phyloP scores from a whole-genome alignment of 2,797 vertebrate species.

The Pseudochaenichthys georgianus region DNA sequence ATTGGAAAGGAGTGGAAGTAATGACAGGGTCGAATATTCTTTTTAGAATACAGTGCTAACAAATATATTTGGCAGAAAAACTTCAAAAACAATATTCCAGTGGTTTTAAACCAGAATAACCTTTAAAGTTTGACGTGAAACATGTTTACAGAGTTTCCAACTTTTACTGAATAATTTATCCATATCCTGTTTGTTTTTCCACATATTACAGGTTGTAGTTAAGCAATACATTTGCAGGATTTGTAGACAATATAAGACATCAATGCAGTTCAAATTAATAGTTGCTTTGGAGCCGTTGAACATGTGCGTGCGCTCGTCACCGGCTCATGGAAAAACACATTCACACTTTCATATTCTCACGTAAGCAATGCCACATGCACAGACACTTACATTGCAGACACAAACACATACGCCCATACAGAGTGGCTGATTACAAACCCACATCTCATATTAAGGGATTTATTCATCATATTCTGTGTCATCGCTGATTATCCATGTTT shows the following conservation, averaged over 20 bases:
- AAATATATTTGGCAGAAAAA: not conserved
- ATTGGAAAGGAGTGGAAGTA: not conserved
- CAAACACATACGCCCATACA: slow-evolving; percentile 53
- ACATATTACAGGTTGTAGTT: not conserved
- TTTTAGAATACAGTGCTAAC: not conserved
- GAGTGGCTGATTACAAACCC: slow-evolving; percentile 59
- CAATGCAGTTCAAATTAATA: slow-evolving; percentile 12
- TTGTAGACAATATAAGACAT: not conserved
- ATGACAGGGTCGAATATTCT: not conserved
- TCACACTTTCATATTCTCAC: slow-evolving; percentile 40
- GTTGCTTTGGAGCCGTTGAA: slow-evolving; percentile 17
- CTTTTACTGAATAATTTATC: not conserved
- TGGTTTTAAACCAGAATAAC: not conserved
- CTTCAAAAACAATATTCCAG: not conserved
- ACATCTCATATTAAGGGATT: slow-evolving; percentile 65
- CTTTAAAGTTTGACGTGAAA: not conserved
- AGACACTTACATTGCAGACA: slow-evolving; percentile 43
- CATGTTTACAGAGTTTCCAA: not conserved
- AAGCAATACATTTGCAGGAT: not conserved
- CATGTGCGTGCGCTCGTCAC: slow-evolving; percentile 23
- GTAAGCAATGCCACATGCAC: slow-evolving; percentile 50
- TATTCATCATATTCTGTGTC: slow-evolving; percentile 69
- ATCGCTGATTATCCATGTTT: slow-evolving; percentile 59
- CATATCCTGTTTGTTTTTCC: not conserved
- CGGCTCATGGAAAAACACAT: slow-evolving; percentile 31